These are phyloP conservation scores for Drosophila lacicola DNA, from an alignment of 2,888 invertebrate genomes.

Conservation along the genomic window DNA sequence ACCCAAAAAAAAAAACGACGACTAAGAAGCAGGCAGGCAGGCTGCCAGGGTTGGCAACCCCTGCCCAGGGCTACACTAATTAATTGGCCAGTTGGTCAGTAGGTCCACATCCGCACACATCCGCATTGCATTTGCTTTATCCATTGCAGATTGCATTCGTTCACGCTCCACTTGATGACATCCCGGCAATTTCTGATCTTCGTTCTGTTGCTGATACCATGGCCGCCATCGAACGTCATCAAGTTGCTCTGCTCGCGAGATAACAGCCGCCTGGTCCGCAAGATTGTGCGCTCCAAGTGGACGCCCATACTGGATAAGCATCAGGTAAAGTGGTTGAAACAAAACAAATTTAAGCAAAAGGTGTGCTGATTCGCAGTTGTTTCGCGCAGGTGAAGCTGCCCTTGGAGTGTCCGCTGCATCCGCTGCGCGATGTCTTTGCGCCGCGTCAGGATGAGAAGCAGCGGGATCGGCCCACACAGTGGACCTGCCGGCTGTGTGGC, in stretches of 20 bases:
- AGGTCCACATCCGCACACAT: constrained; percentile 31
- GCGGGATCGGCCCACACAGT: constrained; percentile 94
- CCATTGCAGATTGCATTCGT: constrained; percentile 90
- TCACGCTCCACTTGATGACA: constrained; percentile 86
- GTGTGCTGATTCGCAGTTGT: background rate
- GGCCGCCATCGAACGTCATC: constrained; percentile 94
- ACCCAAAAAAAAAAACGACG: constrained; percentile 57
- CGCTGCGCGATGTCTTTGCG: constrained; percentile 93
- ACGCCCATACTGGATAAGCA: constrained; percentile 94
- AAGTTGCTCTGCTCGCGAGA: constrained; percentile 95
- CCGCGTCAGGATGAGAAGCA: constrained; percentile 94
- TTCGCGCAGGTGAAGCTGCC: constrained; percentile 90
- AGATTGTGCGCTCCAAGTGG: constrained; percentile 96
- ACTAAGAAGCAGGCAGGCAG: constrained; percentile 5
- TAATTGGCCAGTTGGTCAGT: constrained; percentile 55
- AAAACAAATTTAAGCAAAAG: background rate
- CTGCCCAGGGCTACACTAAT: constrained; percentile 27
- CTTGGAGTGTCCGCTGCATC: constrained; percentile 95
- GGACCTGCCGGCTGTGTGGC: constrained; percentile 96
- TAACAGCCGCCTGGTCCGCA: constrained; percentile 94
- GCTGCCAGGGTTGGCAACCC: constrained; percentile 15
- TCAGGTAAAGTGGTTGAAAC: constrained; percentile 85
- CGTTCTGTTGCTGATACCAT: constrained; percentile 91
- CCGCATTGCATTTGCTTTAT: background rate
- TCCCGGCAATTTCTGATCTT: constrained; percentile 56